Conservation (phyloP, 2,888 invertebrate species). For the Formica aserva region DNA sequence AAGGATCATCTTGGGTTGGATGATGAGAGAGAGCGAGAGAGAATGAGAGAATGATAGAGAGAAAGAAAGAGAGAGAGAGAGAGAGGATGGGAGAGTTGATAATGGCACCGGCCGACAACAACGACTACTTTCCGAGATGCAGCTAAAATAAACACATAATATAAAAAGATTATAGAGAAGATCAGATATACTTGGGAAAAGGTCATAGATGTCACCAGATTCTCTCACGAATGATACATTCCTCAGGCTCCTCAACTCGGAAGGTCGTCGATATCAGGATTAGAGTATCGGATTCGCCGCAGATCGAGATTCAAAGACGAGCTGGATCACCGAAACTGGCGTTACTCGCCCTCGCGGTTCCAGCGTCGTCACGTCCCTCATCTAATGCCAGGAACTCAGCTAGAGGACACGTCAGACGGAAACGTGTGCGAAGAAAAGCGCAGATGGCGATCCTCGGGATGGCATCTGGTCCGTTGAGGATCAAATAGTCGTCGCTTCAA, state of each 20-base stretch:
- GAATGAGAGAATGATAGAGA: conserved; percentile 22
- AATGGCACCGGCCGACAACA: conserved; percentile 62
- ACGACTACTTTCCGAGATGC: conserved; percentile 70
- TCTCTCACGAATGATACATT: conserved; percentile 44
- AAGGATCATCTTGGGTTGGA: conserved; percentile 73
- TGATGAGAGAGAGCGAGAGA: conserved; percentile 52
- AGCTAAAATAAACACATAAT: conserved; percentile 1
- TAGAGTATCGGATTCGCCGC: conserved; percentile 49
- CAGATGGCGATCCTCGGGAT: conserved; percentile 46
- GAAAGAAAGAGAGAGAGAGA: not conserved
- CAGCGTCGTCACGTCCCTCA: not conserved
- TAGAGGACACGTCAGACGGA: not conserved
- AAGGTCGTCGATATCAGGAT: conserved; percentile 62
- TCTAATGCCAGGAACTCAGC: not conserved
- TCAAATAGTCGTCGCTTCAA: conserved; percentile 75
- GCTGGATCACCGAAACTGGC: conserved; percentile 7
- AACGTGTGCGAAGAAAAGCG: conserved; percentile 44
- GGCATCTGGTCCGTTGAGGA: conserved; percentile 69
- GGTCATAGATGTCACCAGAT: not conserved
- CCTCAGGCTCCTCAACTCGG: conserved; percentile 54
- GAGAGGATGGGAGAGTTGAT: conserved; percentile 56
- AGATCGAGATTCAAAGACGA: conserved; percentile 43
- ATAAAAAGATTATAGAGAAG: not conserved
- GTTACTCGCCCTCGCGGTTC: not conserved
- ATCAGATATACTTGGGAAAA: not conserved